phyloP scores from a whole-genome alignment of 2,113 vertebrate species.

The Andinoacara biseriatus region DNA sequence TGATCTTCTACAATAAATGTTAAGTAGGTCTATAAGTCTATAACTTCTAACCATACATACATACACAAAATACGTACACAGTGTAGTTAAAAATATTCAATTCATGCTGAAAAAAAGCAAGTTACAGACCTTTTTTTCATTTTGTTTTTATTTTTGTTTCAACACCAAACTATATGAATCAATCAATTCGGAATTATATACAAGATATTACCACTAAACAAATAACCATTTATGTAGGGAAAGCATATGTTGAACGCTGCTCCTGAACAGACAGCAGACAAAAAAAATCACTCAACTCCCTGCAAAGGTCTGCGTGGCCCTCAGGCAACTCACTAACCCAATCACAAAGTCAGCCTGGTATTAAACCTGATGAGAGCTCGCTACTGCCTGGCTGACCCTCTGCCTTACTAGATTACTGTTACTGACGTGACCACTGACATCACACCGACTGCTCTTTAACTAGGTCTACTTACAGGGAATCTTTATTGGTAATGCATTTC shows the following conservation, averaged over 20 bases:
- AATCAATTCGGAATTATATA: not conserved
- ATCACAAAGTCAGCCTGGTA: constrained; percentile 67
- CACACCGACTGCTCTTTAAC: not conserved
- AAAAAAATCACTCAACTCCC: constrained; percentile 20
- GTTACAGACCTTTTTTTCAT: not conserved
- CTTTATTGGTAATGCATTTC: not conserved
- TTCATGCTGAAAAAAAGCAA: not conserved
- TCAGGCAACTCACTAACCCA: constrained; percentile 73
- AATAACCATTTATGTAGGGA: not conserved
- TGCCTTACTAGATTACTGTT: constrained; percentile 76
- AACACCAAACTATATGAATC: not conserved
- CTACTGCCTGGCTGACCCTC: constrained; percentile 47
- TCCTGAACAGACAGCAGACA: not conserved
- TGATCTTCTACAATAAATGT: not conserved
- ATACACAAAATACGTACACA: too few relatives aligned
- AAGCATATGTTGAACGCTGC: not conserved
- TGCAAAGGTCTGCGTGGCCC: constrained; percentile 81
- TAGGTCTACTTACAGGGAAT: not conserved
- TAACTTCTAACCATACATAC: not conserved
- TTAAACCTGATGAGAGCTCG: constrained; percentile 69
- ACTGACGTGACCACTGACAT: constrained; percentile 71
- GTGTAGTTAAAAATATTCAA: not conserved
- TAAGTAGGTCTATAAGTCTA: not conserved
- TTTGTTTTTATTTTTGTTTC: not conserved
- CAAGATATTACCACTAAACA: not conserved